Conservation (phyloP, 2,888 invertebrate genomes). For the Ceraclea dissimilis region DNA sequence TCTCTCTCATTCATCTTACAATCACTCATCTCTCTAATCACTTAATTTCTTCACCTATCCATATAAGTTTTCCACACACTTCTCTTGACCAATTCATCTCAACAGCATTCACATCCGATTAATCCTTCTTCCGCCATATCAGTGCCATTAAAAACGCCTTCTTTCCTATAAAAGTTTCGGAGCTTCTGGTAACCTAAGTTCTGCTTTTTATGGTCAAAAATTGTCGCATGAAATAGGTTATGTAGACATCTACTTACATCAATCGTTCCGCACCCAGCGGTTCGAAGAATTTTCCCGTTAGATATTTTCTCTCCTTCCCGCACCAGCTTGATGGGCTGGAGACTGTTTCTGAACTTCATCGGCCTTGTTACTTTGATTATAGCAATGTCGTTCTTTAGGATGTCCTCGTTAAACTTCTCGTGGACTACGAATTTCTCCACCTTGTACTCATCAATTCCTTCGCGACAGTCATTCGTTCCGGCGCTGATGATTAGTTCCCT, state of each 20-base stretch:
- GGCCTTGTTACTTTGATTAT: not conserved
- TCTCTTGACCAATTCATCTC: no score
- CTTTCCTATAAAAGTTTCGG: no score
- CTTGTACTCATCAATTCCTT: not conserved
- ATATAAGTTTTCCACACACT: no score
- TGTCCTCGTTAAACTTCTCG: not conserved
- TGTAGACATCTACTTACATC: not conserved
- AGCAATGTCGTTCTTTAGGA: not conserved
- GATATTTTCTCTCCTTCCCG: not conserved
- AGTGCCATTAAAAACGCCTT: no score
- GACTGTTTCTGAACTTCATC: not conserved
- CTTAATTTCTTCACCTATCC: no score
- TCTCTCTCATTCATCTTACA: no score
- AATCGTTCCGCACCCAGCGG: not conserved
- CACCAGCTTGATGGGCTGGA: not conserved
- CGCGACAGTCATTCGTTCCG: not conserved
- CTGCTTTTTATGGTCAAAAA: no score
- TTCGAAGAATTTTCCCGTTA: not conserved
- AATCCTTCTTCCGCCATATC: no score
- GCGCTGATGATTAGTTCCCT: not conserved
- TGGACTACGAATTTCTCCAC: not conserved
- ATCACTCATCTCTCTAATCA: no score
- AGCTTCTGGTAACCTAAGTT: no score
- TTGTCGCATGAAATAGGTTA: no score
- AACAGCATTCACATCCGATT: no score